A percentile compares a stretch with the other conserved stretches of the same genome.
phyloP scores from a whole-genome alignment of 2,888 invertebrate species.

The Polymixis flavicincta region DNA sequence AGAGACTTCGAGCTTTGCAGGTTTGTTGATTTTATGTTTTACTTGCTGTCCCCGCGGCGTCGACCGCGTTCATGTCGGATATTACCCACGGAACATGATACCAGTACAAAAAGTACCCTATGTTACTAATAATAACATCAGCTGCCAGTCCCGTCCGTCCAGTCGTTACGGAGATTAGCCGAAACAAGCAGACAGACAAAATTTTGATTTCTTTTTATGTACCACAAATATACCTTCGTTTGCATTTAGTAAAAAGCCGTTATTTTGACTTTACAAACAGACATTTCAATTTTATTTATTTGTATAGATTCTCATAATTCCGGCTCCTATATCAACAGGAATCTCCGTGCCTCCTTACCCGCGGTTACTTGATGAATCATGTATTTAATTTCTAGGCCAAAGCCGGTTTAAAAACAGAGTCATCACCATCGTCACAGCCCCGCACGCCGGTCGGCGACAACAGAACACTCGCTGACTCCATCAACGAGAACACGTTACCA shows the following conservation, averaged over 20 bases:
- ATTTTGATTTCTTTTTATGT: too few relatives aligned
- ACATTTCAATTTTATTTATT: too few relatives aligned
- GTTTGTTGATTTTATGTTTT: conserved; percentile 65
- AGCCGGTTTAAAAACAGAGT: conserved; percentile 85
- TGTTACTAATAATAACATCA: too few relatives aligned
- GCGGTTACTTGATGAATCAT: background rate
- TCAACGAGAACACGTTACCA: conserved; percentile 81
- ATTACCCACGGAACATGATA: too few relatives aligned
- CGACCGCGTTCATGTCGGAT: too few relatives aligned
- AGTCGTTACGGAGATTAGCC: too few relatives aligned
- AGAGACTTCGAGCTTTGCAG: conserved; percentile 86
- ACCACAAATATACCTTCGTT: too few relatives aligned
- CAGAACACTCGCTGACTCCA: conserved; percentile 81
- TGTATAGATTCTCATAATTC: background rate
- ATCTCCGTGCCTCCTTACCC: background rate
- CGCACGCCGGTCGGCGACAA: conserved; percentile 86
- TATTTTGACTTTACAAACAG: too few relatives aligned
- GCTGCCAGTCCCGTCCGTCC: too few relatives aligned
- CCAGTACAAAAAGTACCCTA: too few relatives aligned
- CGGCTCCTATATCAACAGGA: background rate
- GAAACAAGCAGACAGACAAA: too few relatives aligned
- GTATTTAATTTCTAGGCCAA: conserved; percentile 78
- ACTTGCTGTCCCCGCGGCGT: background rate
- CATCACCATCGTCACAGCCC: conserved; percentile 81
- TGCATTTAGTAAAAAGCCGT: too few relatives aligned